A percentile compares a stretch with the other conserved stretches of the same genome.
Evolutionary conservation across 2,888 invertebrate genomes (phyloP).

Genomic region (Phania funesta): DNA sequence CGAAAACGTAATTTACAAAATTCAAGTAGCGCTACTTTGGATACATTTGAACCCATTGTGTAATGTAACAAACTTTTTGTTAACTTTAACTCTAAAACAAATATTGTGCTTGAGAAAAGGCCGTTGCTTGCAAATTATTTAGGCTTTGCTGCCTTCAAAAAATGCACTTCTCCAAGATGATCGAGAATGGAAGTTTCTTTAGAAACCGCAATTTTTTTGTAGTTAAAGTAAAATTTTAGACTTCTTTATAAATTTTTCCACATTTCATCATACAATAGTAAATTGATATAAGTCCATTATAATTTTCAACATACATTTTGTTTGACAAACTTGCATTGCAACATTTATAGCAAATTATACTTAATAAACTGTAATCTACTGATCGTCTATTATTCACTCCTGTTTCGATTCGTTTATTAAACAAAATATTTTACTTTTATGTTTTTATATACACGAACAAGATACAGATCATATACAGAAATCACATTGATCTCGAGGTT

Average conservation of each 20-base stretch:
- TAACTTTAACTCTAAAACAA: too few relatives aligned
- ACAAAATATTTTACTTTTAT: neutral
- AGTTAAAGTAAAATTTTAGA: neutral
- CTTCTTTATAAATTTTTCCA: neutral
- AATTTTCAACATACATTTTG: neutral
- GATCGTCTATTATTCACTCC: neutral
- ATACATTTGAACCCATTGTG: too few relatives aligned
- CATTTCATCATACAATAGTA: neutral
- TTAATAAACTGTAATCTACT: conserved; percentile 7
- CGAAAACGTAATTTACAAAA: too few relatives aligned
- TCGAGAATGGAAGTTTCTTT: too few relatives aligned
- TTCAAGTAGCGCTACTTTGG: too few relatives aligned
- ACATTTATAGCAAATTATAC: conserved; percentile 37
- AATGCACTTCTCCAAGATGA: too few relatives aligned
- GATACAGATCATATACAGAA: neutral
- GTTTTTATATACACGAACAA: neutral
- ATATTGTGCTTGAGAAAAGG: too few relatives aligned
- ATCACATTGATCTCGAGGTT: conserved; percentile 45
- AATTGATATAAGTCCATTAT: neutral
- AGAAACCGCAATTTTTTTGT: too few relatives aligned
- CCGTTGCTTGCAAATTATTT: too few relatives aligned
- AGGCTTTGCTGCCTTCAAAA: too few relatives aligned
- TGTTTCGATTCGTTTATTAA: neutral
- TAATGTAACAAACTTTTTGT: too few relatives aligned
- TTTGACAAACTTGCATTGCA: conserved; percentile 39